Evolutionary conservation across 2,113 vertebrate species (phyloP).

Genomic region (Aphyosemion australe): DNA sequence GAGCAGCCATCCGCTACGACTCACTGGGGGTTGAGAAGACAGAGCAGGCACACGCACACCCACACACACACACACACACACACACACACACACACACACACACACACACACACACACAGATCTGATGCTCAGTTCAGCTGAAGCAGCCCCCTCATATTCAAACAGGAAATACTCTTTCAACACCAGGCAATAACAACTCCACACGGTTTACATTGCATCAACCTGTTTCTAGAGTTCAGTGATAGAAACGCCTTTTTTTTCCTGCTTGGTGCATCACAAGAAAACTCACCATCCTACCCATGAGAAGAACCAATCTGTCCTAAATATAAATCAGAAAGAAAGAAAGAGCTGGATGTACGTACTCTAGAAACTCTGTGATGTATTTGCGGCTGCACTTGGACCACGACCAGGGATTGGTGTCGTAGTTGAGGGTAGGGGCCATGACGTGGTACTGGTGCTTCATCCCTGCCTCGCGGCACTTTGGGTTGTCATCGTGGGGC

Average conservation of each 20-base stretch:
- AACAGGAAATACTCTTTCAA: slow-evolving; percentile 75
- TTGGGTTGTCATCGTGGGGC: slow-evolving; percentile 95
- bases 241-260: slow-evolving; percentile 40
- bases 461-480: slow-evolving; percentile 90
- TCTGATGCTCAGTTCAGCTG: slow-evolving; percentile 44
- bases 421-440: slow-evolving; percentile 95
- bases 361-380: slow-evolving; percentile 98
- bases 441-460: slow-evolving; percentile 95
- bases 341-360: slow-evolving; percentile 66
- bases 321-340: not conserved
- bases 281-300: slow-evolving; percentile 30
- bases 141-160: slow-evolving; percentile 61
- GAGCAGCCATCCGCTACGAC: too few relatives aligned
- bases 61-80: too few relatives aligned
- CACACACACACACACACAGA: too few relatives aligned
- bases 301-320: not conserved
- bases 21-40: too few relatives aligned
- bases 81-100: too few relatives aligned
- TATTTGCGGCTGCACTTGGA: slow-evolving; percentile 98
- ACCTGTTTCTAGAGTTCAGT: slow-evolving; percentile 35
- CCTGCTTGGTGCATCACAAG: slow-evolving; percentile 29
- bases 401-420: slow-evolving; percentile 97
- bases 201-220: slow-evolving; percentile 65
- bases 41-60: too few relatives aligned
- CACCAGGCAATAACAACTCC: slow-evolving; percentile 68